Evolutionary conservation across 2,888 invertebrate genomes (phyloP).

Genomic region (Augiades crinisus): DNA sequence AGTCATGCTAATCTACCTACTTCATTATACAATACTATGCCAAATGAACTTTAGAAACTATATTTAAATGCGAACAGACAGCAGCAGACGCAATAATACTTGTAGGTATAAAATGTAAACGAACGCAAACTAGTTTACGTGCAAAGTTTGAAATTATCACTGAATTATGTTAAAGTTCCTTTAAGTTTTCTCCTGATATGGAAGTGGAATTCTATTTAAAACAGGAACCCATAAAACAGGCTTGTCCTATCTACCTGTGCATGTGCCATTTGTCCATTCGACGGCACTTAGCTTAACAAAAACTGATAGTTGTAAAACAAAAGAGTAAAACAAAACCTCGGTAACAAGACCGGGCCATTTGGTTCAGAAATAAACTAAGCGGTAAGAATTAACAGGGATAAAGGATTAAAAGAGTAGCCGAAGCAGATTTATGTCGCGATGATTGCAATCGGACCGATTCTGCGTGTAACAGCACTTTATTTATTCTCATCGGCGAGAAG

Average conservation of each 20-base stretch:
- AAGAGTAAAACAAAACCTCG: constrained; percentile 67
- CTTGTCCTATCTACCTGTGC: constrained; percentile 56
- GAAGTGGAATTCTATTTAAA: constrained; percentile 45
- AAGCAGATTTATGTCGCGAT: constrained; percentile 78
- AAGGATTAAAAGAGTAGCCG: constrained; percentile 81
- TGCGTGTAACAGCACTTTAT: constrained; percentile 65
- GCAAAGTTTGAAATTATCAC: constrained; percentile 22
- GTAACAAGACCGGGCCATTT: constrained; percentile 74
- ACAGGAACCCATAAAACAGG: constrained; percentile 56
- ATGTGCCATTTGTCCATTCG: constrained; percentile 73
- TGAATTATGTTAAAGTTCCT: constrained; percentile 25
- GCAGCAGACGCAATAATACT: background rate
- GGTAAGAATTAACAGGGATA: constrained; percentile 80
- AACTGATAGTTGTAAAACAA: constrained; percentile 79
- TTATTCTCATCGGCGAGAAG: constrained; percentile 48
- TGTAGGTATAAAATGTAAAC: background rate
- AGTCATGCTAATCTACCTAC: too few relatives aligned
- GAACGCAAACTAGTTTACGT: constrained; percentile 7
- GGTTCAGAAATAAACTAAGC: constrained; percentile 79
- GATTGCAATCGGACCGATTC: constrained; percentile 75
- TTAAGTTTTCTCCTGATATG: constrained; percentile 40
- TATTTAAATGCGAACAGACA: background rate
- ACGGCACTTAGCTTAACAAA: constrained; percentile 80
- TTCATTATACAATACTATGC: background rate
- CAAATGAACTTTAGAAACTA: background rate